Evolutionary conservation across 2,888 invertebrate genomes (phyloP).

Genomic region (Rotaria sp.): DNA sequence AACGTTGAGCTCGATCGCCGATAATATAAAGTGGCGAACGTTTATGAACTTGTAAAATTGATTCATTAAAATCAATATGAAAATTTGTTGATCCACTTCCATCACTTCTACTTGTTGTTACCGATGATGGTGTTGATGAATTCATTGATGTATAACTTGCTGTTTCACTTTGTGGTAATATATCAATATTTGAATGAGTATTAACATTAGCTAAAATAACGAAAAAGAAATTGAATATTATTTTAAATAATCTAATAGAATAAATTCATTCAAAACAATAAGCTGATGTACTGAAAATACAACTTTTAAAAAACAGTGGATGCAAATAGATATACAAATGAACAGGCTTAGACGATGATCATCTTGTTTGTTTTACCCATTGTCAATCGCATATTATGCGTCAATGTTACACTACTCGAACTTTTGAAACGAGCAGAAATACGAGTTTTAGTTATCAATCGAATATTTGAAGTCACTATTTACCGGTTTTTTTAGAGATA

Average conservation of each 20-base stretch:
- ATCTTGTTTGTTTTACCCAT: not conserved
- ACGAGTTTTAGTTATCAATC: not conserved
- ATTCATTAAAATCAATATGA: constrained; percentile 24
- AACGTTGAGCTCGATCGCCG: not conserved
- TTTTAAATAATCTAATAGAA: not conserved
- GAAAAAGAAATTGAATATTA: not conserved
- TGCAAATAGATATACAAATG: not conserved
- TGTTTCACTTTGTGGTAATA: not conserved
- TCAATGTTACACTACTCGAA: not conserved
- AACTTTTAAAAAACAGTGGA: not conserved
- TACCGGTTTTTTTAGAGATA: not conserved
- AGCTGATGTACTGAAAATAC: not conserved
- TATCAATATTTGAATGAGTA: not conserved
- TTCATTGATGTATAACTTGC: not conserved
- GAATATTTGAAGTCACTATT: not conserved
- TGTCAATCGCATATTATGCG: not conserved
- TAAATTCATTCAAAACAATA: not conserved
- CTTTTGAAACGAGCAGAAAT: not conserved
- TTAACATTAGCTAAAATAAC: not conserved
- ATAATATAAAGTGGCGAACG: not conserved
- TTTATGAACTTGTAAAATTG: constrained; percentile 19
- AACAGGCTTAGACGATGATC: not conserved
- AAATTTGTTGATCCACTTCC: not conserved
- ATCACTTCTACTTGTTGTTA: not conserved
- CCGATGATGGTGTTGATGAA: not conserved